Evolutionary conservation across 2,113 vertebrate genomes (phyloP), one percentile per base, ranked within the genome.

Genomic region (Morone chrysops): DNA sequence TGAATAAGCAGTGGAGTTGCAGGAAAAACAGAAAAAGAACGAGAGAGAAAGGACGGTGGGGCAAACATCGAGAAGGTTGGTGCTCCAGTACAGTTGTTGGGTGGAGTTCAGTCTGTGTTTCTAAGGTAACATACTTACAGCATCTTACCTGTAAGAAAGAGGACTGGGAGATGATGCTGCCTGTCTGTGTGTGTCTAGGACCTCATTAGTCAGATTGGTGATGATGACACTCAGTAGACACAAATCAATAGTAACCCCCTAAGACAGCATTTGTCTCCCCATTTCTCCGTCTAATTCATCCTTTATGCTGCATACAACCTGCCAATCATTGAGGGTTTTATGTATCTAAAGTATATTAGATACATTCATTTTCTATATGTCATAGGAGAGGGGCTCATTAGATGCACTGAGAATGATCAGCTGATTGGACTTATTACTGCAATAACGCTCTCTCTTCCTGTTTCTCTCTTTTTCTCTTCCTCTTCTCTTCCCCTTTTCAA

Each of bases 191-290:
- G 59, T 85, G 80, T 65, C 69, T 1, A 10, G 51, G 70, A 54
- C 38, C 74, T 90, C 81, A 88, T 93, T 92, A 90, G 86, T 90
- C 82, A 73, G 72, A 89, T 79, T 89, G 80, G 74, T 73, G 78
- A 87, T 90, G 90, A 90, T 88, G 89, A 90, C 82, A 91, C 84
- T 89, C 79, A 83, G 75, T 70, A 91, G 90, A 90, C 84, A 81
- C 78, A 84, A 83, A 91, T 90, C 90, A 92, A 87, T 90, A 84
- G 73, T 74, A 83, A 90, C 61, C 86, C 74, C 18, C 61, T 50
- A 76, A 88, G 80, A 88, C 84, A 74, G 75, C 60, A 41, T 71
- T 71, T 62, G 71, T 84, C 83, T 87, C 66, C 70, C 20, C 8
- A 13, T 84, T 86, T 81, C 81, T 78, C 68, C 51, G 63, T 86